A percentile compares a stretch with the other conserved stretches of the same genome.
phyloP scores from a whole-genome alignment of 2,797 vertebrate species.

The Rhinella marina region DNA sequence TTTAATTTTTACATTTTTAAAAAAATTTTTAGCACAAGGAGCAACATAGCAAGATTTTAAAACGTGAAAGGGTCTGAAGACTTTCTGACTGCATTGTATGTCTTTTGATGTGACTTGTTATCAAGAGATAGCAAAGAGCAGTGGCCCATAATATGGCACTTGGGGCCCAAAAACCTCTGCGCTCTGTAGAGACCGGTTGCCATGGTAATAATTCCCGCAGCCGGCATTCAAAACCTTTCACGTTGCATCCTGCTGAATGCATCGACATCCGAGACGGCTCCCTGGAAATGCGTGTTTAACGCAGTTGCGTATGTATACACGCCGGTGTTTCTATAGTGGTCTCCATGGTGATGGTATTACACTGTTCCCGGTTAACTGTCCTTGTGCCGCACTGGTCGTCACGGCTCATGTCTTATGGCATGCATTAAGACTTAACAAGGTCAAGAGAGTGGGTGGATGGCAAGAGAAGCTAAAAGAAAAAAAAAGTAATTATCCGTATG shows the following conservation, averaged over 20 bases:
- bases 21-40: too few species aligned
- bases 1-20: too few species aligned
- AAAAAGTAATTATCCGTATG: neutral
- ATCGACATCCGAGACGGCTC: neutral
- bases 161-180: neutral
- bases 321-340: neutral
- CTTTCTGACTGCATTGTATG: too few species aligned
- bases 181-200: neutral
- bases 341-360: constrained; percentile 39
- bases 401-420: neutral
- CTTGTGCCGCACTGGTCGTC: neutral
- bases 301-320: too few species aligned
- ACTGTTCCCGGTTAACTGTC: neutral
- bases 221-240: neutral
- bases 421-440: constrained; percentile 2
- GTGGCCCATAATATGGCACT: neutral
- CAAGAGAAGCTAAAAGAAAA: neutral
- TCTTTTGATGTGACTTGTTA: neutral
- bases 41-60: too few species aligned
- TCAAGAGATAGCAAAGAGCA: neutral
- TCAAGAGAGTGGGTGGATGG: neutral
- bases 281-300: neutral
- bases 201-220: neutral
- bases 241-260: neutral
- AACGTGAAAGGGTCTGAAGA: too few species aligned